Evolutionary conservation across 2,797 vertebrate species (phyloP).

Genomic region (Pelodytes ibericus): DNA sequence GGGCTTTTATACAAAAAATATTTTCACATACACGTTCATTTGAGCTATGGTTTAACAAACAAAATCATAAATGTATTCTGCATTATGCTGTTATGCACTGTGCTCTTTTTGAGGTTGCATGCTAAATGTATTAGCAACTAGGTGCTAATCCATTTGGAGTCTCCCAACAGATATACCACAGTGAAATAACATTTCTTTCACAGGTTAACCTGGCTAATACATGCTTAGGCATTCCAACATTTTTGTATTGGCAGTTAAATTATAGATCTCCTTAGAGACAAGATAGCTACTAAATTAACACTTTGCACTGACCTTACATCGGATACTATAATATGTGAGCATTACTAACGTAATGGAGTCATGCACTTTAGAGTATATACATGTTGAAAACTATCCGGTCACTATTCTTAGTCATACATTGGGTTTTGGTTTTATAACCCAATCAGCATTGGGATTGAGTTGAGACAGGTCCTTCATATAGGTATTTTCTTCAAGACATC

Average conservation of each 20-base stretch:
- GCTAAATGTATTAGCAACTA: no score
- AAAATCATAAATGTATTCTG: no score
- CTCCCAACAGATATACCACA: not conserved
- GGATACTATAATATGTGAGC: not conserved
- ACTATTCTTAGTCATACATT: constrained; percentile 36
- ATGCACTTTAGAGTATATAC: not conserved
- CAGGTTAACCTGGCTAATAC: not conserved
- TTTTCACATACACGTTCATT: no score
- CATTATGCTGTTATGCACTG: no score
- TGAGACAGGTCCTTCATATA: constrained; percentile 93
- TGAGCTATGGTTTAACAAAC: no score
- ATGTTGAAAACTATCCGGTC: not conserved
- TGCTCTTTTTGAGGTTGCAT: no score
- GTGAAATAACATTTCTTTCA: not conserved
- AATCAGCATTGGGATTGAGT: constrained; percentile 92
- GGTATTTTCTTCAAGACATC: constrained; percentile 87
- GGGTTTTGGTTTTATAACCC: constrained; percentile 87
- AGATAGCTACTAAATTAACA: not conserved
- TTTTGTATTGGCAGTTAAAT: constrained; percentile 12
- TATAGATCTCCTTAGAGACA: not conserved
- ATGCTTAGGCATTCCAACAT: not conserved
- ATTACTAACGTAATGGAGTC: not conserved
- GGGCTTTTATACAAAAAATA: no score
- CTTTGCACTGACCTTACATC: not conserved
- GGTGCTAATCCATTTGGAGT: no score